Base-by-base conservation (phyloP, 2,113 vertebrate genomes). In the Podocnemis expansa region DNA sequence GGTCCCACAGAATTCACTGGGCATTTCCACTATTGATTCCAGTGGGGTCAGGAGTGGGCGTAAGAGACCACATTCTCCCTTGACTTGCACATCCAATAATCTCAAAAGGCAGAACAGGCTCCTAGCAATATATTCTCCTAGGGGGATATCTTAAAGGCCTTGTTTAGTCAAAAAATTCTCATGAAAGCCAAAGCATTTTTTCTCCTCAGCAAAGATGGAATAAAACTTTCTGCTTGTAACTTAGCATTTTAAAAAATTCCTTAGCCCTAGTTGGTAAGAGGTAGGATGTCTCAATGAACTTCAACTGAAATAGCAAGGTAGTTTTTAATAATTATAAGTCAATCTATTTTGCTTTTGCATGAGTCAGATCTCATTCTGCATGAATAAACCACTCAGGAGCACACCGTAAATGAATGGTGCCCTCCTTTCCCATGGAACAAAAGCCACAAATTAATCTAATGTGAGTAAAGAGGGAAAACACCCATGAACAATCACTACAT, bases 271-370 rank as follows among this genome's bases (percentile, higher is more conserved):
- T 47, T 29, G 41, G 14, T 58, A 56, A 47, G 11, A 34, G 19
- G 43, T 25, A 73, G 47, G 27, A 10, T 31, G 38, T 49, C 14
- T 51, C 10, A 29, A 10, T 12, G 67, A 38, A 73, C 11, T 16
- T 70, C 63, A 73, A 8, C 14, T 5, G 67, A 41, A 19, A 38
- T 29, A 9, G 82, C 22, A 52, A 52, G 51, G 51, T 6, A 27
- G 1, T 1, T 87, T 38, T 2, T 9, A 73, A 9, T 22, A 22
- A 54, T 14, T 14, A 83, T 55, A 88, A 88, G 54, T 22, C 13
- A 88, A 78, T 3, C 2, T 0, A 0, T 1, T 2, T 75, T 43
- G 5, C 31, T 0, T 0, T 11, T 45, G 8, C 16, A 49, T 9
- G 88, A 82, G 14, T 85, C 85, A 83, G 43, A 29, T 17, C 29